Evolutionary conservation across 1,140 invertebrate genomes (phyloP).

Genomic region (Bombyx mandarina): DNA sequence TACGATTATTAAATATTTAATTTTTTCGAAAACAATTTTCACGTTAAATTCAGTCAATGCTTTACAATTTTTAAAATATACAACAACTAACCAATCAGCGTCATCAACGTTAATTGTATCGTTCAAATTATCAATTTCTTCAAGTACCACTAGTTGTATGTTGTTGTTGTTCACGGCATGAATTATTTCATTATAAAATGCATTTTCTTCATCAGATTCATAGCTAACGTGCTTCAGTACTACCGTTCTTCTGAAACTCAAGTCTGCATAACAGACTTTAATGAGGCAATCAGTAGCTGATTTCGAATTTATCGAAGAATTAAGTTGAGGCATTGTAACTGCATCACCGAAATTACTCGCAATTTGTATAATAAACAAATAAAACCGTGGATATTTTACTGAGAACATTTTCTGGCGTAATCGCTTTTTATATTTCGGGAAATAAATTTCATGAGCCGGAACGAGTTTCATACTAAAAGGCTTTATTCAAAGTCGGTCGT

Average conservation of each 20-base stretch:
- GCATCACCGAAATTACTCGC: too few relatives aligned
- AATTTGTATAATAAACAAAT: too few relatives aligned
- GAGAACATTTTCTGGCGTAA: too few relatives aligned
- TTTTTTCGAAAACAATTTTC: constrained; percentile 9
- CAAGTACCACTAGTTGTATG: constrained; percentile 4
- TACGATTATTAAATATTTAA: constrained; percentile 29
- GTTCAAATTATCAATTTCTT: constrained; percentile 9
- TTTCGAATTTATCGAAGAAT: constrained; percentile 1
- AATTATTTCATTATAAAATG: constrained; percentile 9
- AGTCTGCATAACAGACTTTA: constrained; percentile 5
- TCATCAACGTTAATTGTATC: constrained; percentile 8
- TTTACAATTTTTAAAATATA: constrained; percentile 20
- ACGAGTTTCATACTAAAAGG: too few relatives aligned
- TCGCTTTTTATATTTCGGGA: too few relatives aligned
- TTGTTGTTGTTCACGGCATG: constrained; percentile 3
- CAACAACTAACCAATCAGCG: constrained; percentile 18
- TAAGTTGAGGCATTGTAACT: too few relatives aligned
- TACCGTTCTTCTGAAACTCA: constrained; percentile 13
- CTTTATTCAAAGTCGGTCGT: too few relatives aligned
- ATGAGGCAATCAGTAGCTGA: constrained; percentile 13
- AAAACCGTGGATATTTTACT: too few relatives aligned
- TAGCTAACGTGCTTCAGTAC: constrained; percentile 5
- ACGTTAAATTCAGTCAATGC: constrained; percentile 7
- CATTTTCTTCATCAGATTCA: constrained; percentile 1
- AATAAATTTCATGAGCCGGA: too few relatives aligned